Evolutionary conservation across 2,797 vertebrate genomes (phyloP).

Genomic region (Dermochelys coriacea): DNA sequence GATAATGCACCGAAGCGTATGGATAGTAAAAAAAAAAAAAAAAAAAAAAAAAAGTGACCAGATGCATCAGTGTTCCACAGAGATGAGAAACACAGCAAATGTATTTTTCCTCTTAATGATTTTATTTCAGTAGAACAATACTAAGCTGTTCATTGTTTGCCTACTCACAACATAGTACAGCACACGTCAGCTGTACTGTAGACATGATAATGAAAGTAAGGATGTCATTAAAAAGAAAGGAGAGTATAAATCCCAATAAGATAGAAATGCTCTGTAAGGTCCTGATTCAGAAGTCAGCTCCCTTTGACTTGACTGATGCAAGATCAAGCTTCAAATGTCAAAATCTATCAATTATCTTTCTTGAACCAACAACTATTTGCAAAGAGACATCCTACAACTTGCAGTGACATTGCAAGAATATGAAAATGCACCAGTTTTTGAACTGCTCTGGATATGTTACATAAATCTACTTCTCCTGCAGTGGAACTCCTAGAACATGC

Average conservation of each 20-base stretch:
- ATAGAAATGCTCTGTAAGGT: background rate
- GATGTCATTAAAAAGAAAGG: background rate
- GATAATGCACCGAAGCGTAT: conserved; percentile 52
- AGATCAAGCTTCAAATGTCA: conserved; percentile 9
- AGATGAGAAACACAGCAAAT: conserved; percentile 56
- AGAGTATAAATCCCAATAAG: background rate
- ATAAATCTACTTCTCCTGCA: background rate
- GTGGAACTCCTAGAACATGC: background rate
- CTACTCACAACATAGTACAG: conserved; percentile 51
- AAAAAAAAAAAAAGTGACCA: no score
- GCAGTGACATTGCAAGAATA: background rate
- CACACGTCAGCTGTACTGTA: conserved; percentile 20
- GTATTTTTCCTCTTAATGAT: conserved; percentile 61
- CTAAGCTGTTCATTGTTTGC: conserved; percentile 56
- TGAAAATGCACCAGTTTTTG: background rate
- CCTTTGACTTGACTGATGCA: background rate
- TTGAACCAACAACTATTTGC: conserved; percentile 19
- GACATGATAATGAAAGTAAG: conserved; percentile 43
- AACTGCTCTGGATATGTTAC: background rate
- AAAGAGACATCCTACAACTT: background rate
- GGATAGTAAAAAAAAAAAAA: no score
- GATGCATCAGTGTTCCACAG: conserved; percentile 57
- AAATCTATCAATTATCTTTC: conserved; percentile 10
- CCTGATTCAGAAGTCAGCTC: conserved; percentile 18
- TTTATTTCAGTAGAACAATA: conserved; percentile 60